phyloP scores from a whole-genome alignment of 2,888 invertebrate genomes.

The Drosophila prolongata region DNA sequence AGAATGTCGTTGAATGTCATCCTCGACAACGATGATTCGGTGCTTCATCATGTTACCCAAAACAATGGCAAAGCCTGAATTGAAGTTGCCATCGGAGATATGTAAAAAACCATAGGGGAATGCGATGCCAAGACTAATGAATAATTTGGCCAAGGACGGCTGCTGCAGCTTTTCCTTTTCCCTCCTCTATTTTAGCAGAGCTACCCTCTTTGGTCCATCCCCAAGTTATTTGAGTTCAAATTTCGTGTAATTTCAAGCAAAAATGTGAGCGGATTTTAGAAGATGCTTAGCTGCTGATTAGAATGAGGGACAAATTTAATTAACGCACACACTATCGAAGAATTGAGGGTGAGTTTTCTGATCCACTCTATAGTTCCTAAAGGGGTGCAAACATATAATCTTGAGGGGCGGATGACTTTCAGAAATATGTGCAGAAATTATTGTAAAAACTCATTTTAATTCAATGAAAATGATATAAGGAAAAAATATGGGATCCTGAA shows the following conservation, averaged over 20 bases:
- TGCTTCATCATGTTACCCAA: slow-evolving; percentile 75
- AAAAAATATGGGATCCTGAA: too few relatives aligned
- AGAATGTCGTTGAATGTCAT: slow-evolving; percentile 66
- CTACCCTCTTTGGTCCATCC: slow-evolving; percentile 13
- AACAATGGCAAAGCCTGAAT: slow-evolving; percentile 45
- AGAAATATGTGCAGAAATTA: slow-evolving; percentile 33
- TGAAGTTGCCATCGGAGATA: slow-evolving; percentile 47
- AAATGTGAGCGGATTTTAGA: slow-evolving; percentile 25
- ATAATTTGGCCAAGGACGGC: slow-evolving; percentile 39
- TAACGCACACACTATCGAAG: slow-evolving; percentile 29
- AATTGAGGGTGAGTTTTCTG: slow-evolving; percentile 21
- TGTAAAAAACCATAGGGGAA: slow-evolving; percentile 45
- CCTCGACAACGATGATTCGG: slow-evolving; percentile 44
- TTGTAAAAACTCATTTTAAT: background rate
- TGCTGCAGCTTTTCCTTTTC: slow-evolving; percentile 28
- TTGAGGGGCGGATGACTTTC: background rate
- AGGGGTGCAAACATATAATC: slow-evolving; percentile 11
- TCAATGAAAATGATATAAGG: too few relatives aligned
- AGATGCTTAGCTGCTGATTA: slow-evolving; percentile 55
- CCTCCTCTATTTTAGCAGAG: background rate
- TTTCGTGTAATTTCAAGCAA: slow-evolving; percentile 34
- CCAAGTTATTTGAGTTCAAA: slow-evolving; percentile 14
- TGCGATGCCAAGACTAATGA: slow-evolving; percentile 45
- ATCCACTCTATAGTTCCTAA: background rate
- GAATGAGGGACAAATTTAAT: slow-evolving; percentile 54